These are phyloP conservation scores for Uria aalge DNA, from an alignment of 2,113 vertebrate species.

Conservation along the genomic window DNA sequence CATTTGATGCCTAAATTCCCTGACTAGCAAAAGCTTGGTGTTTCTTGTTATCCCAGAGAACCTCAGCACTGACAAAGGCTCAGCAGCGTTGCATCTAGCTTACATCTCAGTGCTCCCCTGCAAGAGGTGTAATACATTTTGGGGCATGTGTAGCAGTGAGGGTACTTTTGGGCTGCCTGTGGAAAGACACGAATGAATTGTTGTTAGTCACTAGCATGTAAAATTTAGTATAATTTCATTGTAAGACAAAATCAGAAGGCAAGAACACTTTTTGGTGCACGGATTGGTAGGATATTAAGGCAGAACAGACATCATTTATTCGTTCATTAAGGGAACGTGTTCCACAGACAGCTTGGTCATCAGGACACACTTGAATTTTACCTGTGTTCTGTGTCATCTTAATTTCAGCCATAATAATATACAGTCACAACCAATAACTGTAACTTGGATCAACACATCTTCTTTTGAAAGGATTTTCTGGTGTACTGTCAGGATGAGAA, in stretches of 20 bases:
- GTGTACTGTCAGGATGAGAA: background rate
- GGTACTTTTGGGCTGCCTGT: background rate
- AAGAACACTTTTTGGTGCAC: background rate
- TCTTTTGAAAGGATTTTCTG: background rate
- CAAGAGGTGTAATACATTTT: accelerated
- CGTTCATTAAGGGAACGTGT: accelerated
- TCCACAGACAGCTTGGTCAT: background rate
- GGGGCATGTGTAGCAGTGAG: background rate
- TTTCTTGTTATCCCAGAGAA: background rate
- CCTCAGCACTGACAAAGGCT: background rate
- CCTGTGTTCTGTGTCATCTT: background rate
- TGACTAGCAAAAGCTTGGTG: background rate
- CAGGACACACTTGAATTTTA: background rate
- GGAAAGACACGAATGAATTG: background rate
- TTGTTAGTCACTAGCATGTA: background rate
- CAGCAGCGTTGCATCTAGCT: background rate
- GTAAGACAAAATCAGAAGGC: background rate
- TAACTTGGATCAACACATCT: accelerated
- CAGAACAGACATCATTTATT: accelerated
- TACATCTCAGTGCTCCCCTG: background rate
- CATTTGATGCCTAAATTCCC: background rate
- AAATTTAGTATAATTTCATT: background rate
- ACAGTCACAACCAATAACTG: background rate
- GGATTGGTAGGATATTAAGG: background rate
- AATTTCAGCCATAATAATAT: background rate